These are phyloP conservation scores for Microlaimidae sp. DNA, from an alignment of 2,888 invertebrate genomes.

Conservation along the genomic window DNA sequence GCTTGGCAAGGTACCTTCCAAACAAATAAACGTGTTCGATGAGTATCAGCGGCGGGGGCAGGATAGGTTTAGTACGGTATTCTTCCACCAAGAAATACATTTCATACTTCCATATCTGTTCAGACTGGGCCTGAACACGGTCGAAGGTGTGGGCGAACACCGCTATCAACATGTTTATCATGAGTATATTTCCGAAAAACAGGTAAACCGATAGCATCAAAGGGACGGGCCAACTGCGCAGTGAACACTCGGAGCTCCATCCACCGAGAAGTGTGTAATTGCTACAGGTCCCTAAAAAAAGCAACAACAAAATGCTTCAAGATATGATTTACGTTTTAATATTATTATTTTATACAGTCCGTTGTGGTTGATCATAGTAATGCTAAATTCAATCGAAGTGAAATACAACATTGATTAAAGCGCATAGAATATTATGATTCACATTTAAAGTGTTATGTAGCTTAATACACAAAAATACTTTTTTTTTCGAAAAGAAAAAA, in stretches of 20 bases:
- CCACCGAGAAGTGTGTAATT: background rate
- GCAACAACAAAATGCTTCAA: background rate
- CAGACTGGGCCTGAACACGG: constrained; percentile 37
- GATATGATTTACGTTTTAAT: too few relatives aligned
- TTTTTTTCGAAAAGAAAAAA: too few relatives aligned
- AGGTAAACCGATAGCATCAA: constrained; percentile 36
- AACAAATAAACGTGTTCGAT: constrained; percentile 26
- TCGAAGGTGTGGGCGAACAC: constrained; percentile 39
- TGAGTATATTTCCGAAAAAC: constrained; percentile 38
- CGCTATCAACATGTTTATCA: constrained; percentile 40
- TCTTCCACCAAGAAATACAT: constrained; percentile 39
- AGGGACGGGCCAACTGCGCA: constrained; percentile 32
- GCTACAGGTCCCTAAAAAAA: background rate
- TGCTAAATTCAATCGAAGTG: too few relatives aligned
- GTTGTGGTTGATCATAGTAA: too few relatives aligned
- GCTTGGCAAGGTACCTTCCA: too few relatives aligned
- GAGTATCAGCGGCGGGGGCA: constrained; percentile 38
- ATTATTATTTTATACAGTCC: too few relatives aligned
- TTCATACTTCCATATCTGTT: constrained; percentile 40
- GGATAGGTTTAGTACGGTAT: constrained; percentile 35
- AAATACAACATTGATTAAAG: too few relatives aligned
- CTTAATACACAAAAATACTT: too few relatives aligned
- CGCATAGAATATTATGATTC: too few relatives aligned
- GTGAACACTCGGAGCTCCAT: constrained; percentile 5
- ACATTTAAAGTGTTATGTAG: too few relatives aligned